Percentiles rank a stretch among this genome's conserved stretches.
phyloP scores from a whole-genome alignment of 92 coral and sea anemone genomes.

The Epizoanthus fatuus region DNA sequence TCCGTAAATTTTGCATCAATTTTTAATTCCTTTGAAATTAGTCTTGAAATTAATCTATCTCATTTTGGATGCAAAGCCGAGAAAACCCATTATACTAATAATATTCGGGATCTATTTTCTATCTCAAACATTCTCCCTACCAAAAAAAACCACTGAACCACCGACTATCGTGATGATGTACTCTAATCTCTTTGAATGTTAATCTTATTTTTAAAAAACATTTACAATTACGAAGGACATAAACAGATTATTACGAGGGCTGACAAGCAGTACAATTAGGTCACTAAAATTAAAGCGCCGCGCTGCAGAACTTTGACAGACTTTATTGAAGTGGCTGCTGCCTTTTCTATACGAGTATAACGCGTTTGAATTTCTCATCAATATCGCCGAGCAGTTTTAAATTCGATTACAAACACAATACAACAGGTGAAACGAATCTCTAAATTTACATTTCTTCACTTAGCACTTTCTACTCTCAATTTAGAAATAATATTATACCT shows the following conservation, averaged over 20 bases:
- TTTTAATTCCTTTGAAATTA: conserved; percentile 18
- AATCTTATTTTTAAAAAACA: conserved; percentile 2
- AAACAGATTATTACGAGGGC: conserved; percentile 10
- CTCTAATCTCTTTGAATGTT: not conserved
- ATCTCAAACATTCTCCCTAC: not conserved
- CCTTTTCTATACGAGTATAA: not conserved
- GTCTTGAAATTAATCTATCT: not conserved
- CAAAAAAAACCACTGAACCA: not conserved
- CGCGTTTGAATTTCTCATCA: conserved; percentile 7
- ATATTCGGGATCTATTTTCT: not conserved
- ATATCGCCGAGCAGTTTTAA: not conserved
- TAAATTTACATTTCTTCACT: not conserved
- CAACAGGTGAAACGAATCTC: conserved; percentile 9
- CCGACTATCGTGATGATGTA: not conserved
- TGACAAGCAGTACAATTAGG: conserved; percentile 13
- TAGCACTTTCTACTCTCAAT: no score
- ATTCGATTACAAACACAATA: conserved; percentile 15
- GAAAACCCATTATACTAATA: not conserved
- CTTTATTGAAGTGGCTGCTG: conserved; percentile 1
- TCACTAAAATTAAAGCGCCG: conserved; percentile 3
- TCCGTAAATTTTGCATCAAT: conserved; percentile 33
- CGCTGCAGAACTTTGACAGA: conserved; percentile 8
- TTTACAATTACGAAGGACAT: not conserved
- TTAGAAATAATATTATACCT: no score
- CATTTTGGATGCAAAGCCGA: not conserved